Evolutionary conservation across 2,113 vertebrate species (phyloP), one percentile per base, ranked within the genome.

Genomic region (Upupa epops): DNA sequence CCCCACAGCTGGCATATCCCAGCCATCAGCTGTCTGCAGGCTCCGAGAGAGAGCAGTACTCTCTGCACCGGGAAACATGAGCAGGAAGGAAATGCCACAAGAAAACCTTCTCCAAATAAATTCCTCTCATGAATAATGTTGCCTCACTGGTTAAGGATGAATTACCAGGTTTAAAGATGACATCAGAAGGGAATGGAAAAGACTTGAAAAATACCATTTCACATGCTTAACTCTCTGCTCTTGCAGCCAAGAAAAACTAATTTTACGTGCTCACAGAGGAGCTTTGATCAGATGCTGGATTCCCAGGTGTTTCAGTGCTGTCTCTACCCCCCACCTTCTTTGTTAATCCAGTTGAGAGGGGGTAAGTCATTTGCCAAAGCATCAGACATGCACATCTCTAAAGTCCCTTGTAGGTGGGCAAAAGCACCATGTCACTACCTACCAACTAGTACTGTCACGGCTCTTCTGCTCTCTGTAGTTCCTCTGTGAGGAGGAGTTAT

Each of bases 161-260:
- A 72, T 92, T 90, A 83, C 60, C 42, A 34, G 13, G 92, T 92
- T 94, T 86, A 71, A 96, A 89, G 51, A 92, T 93, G 92, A 96
- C 92, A 96, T 93, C 92, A 94, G 81, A 83, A 95, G 18, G 72
- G 80, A 93, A 91, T 52, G 76, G 36, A 78, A 96, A 88, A 94
- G n/a, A 75, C 90, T 91, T 92, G 89, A 93, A 88, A 95, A 93
- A 89, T 72, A 86, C 29, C 60, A 84, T 52, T 91, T 75, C 85
- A 87, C 10, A 4, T 91, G 51, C 85, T 93, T 90, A 83, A 86
- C 81, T 90, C 94, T 92, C 87, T 94, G 82, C 72, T 55, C 22
- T 78, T 52, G 46, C 52, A 93, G 88, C 94, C 95, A 97, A 97
- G 86, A 94, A 95, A 90, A 96, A 88, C 69, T 91, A 89, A 82